Base-by-base conservation (phyloP, 2,888 invertebrate species). In the Quadriops clusia region DNA sequence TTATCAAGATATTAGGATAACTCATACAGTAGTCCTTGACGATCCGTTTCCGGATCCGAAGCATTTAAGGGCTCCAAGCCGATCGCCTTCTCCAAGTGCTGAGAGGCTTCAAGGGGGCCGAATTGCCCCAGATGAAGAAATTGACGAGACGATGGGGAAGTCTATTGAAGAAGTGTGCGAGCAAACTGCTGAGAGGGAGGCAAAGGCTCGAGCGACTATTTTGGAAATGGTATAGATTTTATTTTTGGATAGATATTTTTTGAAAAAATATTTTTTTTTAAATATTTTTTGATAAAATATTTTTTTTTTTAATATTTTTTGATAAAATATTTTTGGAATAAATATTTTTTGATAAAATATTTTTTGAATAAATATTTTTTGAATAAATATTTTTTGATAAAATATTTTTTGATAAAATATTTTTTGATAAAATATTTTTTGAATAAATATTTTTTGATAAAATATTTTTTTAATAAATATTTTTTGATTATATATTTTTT, bases 211-310 rank as follows among this genome's bases (percentile, higher is more conserved):
- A 46, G 97, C 98, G 1, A 94, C 95, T 12, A 90, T 98, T 45
- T 67, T 99, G 21, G 97, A 97, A 68, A 97, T 99, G 67, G 90
- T n/a, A n/a, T n/a, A n/a, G n/a, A n/a, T n/a, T n/a, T n/a, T n/a
- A n/a, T 97, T 7, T n/a, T 18, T n/a, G 18, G n/a, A 18, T n/a
- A 8, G 18, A n/a, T n/a, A n/a, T n/a, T n/a, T n/a, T n/a, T n/a
- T n/a, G 18, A n/a, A 18, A 18, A n/a, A 18, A 18, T 18, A 18
- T 18, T 18, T 7, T 8, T 18, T 18, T 18, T 18, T n/a, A n/a
- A n/a, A n/a, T n/a, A n/a, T n/a, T n/a, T n/a, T n/a, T n/a, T n/a
- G n/a, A n/a, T n/a, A n/a, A n/a, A n/a, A n/a, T n/a, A n/a, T n/a
- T n/a, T n/a, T n/a, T n/a, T n/a, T n/a, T n/a, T n/a, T n/a, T n/a